Evolutionary conservation across 2,888 invertebrate genomes (phyloP), one percentile per base, ranked within the genome.

Genomic region (Amorpha juglandis): DNA sequence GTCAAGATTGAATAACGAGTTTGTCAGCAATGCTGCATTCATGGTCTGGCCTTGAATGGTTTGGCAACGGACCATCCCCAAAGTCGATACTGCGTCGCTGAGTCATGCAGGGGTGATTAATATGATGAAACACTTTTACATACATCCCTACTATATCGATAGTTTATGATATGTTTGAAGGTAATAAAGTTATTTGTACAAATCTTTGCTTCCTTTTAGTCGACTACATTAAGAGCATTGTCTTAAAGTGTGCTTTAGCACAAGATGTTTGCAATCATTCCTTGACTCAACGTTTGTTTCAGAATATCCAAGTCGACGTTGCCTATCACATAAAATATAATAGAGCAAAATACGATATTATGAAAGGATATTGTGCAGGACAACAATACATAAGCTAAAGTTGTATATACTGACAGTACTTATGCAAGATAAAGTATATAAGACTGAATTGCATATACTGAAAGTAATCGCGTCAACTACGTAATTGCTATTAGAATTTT

Each of bases 31-130:
- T 73, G 69, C 71, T 72, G 75, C 73, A 74, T 71, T 70, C 69
- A 69, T 68, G 68, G 65, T 63, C 53, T 74, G 70, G 72, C 75
- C 74, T 77, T 74, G 71, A 64, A 63, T 68, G 45, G 48, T 64
- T 64, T 67, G 67, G 67, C 67, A 67, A 27, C 33, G 33, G 16
- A 42, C 62, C 66, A 66, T 62, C 64, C 64, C 67, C 73, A 68
- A 62, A 78, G 76, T 79, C 77, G 74, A 80, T 81, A 76, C 70
- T 68, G 75, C 72, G 72, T 69, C 69, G 74, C 71, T 82, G 82
- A 83, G 71, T 84, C 82, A 85, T 77, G 68, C 66, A 64, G 14
- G 66, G 69, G 71, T 68, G 71, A 27, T 47, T 65, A 69, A 68
- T 71, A 71, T 67, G 66, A 62, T 64, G 48, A 64, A 14, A 62